Conservation (phyloP, 2,113 vertebrate species). For the Oreocharis arfaki region DNA sequence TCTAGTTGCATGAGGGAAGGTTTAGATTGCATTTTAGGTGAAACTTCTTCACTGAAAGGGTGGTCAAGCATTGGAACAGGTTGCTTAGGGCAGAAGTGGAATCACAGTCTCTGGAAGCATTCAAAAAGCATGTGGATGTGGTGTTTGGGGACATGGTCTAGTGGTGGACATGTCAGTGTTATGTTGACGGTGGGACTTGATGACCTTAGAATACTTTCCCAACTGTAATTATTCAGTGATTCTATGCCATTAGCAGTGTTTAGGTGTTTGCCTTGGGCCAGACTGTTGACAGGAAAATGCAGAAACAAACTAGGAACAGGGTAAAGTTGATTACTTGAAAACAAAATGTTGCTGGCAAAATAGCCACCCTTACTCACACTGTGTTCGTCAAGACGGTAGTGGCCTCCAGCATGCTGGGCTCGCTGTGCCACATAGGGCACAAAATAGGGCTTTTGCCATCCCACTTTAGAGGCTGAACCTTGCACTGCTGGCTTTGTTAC, state of each 20-base stretch:
- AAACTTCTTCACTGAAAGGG: background rate
- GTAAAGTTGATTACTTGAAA: background rate
- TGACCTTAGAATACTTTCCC: background rate
- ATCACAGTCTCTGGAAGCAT: background rate
- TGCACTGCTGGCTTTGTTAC: fast-evolving
- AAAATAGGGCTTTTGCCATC: background rate
- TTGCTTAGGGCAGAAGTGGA: background rate
- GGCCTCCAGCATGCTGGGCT: background rate
- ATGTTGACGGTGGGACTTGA: background rate
- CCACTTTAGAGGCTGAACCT: background rate
- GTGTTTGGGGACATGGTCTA: background rate
- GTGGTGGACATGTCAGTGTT: no score
- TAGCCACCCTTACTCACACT: fast-evolving
- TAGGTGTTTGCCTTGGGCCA: background rate
- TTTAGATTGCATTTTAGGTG: background rate
- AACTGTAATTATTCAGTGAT: background rate
- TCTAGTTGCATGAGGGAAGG: background rate
- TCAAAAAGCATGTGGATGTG: background rate
- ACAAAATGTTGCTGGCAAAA: background rate
- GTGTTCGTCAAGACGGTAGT: background rate
- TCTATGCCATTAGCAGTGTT: background rate
- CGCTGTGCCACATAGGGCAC: fast-evolving
- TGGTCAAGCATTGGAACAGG: background rate
- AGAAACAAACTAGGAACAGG: background rate
- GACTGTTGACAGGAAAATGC: background rate